Percentiles rank a stretch among this genome's conserved stretches.
Conservation (phyloP, 2,888 invertebrate species). For the Palloptera scutellata region DNA sequence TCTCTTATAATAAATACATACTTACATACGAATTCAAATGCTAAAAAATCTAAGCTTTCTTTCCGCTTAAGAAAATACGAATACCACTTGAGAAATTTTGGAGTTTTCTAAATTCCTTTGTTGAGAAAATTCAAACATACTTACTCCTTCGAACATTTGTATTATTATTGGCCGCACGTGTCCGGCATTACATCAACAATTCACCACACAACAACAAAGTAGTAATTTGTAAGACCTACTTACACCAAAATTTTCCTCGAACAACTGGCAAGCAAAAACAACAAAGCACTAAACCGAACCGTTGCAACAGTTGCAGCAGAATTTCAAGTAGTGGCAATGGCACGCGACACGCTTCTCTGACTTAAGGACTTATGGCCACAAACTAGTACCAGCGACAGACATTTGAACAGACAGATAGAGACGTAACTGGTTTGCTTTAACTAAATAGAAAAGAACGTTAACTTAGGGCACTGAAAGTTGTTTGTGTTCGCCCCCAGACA, state of each 20-base stretch:
- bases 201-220: slow-evolving; percentile 19
- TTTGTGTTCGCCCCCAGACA: slow-evolving; percentile 1
- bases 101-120: neutral
- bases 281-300: neutral
- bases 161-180: slow-evolving; percentile 39
- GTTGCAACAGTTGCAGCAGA: slow-evolving; percentile 20
- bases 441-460: neutral
- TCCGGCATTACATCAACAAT: slow-evolving; percentile 20
- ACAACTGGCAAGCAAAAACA: neutral
- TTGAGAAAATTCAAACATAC: slow-evolving; percentile 12
- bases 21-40: neutral
- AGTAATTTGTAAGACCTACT: slow-evolving; percentile 22
- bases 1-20: neutral
- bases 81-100: neutral
- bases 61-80: neutral
- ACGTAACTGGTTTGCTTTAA: neutral
- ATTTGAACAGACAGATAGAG: too few relatives aligned
- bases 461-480: neutral
- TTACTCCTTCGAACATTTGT: slow-evolving; percentile 18
- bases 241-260: slow-evolving; percentile 22
- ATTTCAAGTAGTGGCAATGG: slow-evolving; percentile 24
- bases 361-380: slow-evolving; percentile 28
- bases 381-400: neutral
- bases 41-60: slow-evolving; percentile 1
- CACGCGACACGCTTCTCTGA: slow-evolving; percentile 33